Base-by-base conservation (phyloP, 1,140 invertebrate species). In the Hetaerina americana region DNA sequence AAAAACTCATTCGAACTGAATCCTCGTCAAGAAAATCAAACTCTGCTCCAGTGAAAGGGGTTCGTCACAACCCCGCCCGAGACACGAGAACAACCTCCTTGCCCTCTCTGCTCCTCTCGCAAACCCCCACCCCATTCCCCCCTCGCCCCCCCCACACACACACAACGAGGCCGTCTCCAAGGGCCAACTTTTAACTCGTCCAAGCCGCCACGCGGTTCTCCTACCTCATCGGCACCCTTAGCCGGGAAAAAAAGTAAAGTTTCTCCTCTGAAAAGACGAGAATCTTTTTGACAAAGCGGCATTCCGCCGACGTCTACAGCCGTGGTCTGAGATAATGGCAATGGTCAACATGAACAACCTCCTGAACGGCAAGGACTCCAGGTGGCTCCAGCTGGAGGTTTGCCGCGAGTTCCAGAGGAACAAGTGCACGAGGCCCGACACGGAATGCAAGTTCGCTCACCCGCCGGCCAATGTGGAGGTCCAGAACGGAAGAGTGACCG, bases 381-480 rank as follows among this genome's bases (percentile, higher is more conserved):
- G 97, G 79, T 99, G 98, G 98, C 88, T 99, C 74, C 97, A 99
- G 81, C 87, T 99, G 80, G 98, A 99, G 86, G 97, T 99, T 80
- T 99, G 98, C 86, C 90, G 97, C 73, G 97, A 99, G 85, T 99
- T 96, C 85, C 97, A 99, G 86, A 88, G 98, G 80, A 98, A 97
- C 88, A 99, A 99, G 87, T 99, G 98, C 84, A 95, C 96, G 76
- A 89, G 98, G 78, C 92, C 95, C 40, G 97, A 99, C 86, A 95
- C 93, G 76, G 97, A 99, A 85, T 99, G 97, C 90, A 99, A 99
- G 87, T 99, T 99, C 84, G 98, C 97, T 75, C 98, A 99, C 89
- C 98, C 98, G 66, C 96, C 96, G 71, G 89, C 95, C 77, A 97
- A 98, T 84, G 97, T 99, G 77, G 98, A 99, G 86, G 95, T 99